Evolutionary conservation across 1,140 invertebrate genomes (phyloP).

Genomic region (Trinorchestia longiramus): DNA sequence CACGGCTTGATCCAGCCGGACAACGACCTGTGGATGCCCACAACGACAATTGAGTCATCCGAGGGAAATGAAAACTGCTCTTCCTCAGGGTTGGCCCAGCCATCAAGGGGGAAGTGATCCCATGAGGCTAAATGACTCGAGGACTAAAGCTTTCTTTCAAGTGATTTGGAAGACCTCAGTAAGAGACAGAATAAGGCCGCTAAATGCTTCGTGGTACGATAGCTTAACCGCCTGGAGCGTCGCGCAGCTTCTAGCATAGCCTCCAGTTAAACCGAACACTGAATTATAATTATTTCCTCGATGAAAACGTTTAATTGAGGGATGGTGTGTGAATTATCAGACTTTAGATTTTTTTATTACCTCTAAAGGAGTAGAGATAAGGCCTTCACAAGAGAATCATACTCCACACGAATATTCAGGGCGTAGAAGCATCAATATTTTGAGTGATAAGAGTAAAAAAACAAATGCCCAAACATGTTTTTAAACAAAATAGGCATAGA

Average conservation of each 20-base stretch:
- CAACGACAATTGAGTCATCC: conserved; percentile 4
- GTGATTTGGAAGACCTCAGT: conserved; percentile 27
- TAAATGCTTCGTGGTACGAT: background rate
- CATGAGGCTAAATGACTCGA: conserved; percentile 33
- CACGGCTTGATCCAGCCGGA: background rate
- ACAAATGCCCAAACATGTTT: too few relatives aligned
- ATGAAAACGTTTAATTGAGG: background rate
- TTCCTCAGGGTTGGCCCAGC: background rate
- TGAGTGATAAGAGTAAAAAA: too few relatives aligned
- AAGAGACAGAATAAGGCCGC: background rate
- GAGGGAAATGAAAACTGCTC: conserved; percentile 13
- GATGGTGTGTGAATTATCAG: background rate
- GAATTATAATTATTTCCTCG: background rate
- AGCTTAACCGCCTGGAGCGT: background rate
- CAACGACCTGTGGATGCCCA: background rate
- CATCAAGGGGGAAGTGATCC: conserved; percentile 35
- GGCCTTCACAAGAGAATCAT: background rate
- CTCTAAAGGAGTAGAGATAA: background rate
- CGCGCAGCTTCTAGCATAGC: background rate
- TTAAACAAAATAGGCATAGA: too few relatives aligned
- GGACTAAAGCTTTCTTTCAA: conserved; percentile 19
- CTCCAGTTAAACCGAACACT: background rate
- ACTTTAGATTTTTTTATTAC: background rate
- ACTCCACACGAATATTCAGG: too few relatives aligned
- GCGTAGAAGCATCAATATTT: too few relatives aligned